Evolutionary conservation across 1,140 invertebrate species (phyloP).

Genomic region (Zaprionus tsacasi): DNA sequence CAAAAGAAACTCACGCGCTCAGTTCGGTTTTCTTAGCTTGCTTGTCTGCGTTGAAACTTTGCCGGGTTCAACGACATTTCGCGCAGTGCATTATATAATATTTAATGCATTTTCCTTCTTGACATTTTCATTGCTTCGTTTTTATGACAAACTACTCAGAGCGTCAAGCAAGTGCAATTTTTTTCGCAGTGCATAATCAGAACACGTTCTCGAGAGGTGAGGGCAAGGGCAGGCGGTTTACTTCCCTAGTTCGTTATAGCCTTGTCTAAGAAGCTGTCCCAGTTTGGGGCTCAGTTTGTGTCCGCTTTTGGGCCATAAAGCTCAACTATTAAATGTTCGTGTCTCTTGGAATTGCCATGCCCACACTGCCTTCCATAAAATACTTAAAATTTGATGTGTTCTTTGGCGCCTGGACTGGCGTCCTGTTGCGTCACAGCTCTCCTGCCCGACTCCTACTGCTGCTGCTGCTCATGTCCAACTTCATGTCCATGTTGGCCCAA

Average conservation of each 20-base stretch:
- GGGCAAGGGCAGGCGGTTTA: too few species aligned
- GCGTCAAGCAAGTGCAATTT: constrained; percentile 25
- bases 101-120: constrained; percentile 31
- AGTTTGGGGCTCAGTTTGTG: neutral
- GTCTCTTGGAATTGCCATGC: constrained; percentile 47
- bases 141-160: constrained; percentile 51
- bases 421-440: constrained; percentile 49
- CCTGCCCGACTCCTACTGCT: neutral
- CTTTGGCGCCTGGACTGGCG: constrained; percentile 50
- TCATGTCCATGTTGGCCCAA: constrained; percentile 28
- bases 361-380: neutral
- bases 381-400: constrained; percentile 71
- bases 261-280: constrained; percentile 6
- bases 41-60: constrained; percentile 3
- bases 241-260: constrained; percentile 31
- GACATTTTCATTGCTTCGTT: constrained; percentile 14
- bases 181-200: constrained; percentile 16
- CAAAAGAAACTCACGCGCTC: neutral
- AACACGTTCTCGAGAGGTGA: too few species aligned
- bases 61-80: constrained; percentile 6
- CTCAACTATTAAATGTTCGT: constrained; percentile 73
- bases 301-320: constrained; percentile 47
- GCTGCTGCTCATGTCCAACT: neutral
- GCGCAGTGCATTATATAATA: constrained; percentile 46
- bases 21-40: neutral